Evolutionary conservation across 2,797 vertebrate genomes (phyloP).

Genomic region (Alosa sapidissima): DNA sequence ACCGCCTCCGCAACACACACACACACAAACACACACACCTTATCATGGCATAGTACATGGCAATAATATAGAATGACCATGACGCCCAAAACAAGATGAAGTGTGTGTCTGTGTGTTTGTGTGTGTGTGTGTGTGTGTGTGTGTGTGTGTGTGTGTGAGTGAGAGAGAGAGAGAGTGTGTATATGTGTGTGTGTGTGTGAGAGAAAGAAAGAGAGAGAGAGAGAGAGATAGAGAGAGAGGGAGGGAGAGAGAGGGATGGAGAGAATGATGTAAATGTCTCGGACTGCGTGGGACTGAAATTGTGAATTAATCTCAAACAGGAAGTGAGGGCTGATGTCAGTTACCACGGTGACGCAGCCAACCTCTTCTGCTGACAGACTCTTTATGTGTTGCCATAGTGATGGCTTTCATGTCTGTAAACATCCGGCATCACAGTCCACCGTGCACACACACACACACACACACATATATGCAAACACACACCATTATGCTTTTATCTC

Average conservation of each 20-base stretch:
- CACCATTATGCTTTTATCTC: neutral
- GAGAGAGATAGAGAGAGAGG: neutral
- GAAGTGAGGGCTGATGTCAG: constrained; percentile 1
- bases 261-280: neutral
- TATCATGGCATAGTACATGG: neutral
- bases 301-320: neutral
- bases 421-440: constrained; percentile 36
- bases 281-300: too few relatives aligned
- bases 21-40: neutral
- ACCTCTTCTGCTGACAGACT: neutral
- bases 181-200: neutral
- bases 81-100: neutral
- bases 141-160: neutral
- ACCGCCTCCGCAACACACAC: neutral
- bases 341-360: neutral
- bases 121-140: neutral
- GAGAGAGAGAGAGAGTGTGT: too few relatives aligned
- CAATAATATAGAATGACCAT: neutral
- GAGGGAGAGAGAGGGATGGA: too few relatives aligned
- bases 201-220: neutral
- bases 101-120: neutral
- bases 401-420: constrained; percentile 37
- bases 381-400: neutral
- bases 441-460: neutral
- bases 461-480: neutral